These are phyloP conservation scores for Trissolcus brochymenae DNA, from an alignment of 2,888 invertebrate genomes.

Conservation along the genomic window DNA sequence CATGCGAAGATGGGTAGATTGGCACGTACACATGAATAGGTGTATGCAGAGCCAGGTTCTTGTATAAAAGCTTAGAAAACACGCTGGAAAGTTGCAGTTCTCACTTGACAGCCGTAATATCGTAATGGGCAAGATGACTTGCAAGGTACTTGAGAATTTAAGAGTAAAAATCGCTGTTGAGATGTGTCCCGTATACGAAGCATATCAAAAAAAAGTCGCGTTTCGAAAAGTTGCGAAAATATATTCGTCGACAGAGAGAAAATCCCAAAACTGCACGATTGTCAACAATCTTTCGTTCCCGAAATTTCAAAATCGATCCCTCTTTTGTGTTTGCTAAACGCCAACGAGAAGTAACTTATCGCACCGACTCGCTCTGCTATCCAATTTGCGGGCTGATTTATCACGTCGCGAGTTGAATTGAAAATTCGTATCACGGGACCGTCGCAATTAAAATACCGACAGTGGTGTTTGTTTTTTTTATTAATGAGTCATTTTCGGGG, in stretches of 20 bases:
- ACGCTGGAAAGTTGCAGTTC: constrained; percentile 72
- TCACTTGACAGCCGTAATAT: constrained; percentile 68
- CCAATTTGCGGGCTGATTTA: constrained; percentile 38
- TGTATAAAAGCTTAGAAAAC: constrained; percentile 71
- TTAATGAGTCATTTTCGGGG: background rate
- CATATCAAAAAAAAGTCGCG: too few relatives aligned
- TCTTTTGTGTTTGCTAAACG: constrained; percentile 24
- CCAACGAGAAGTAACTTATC: constrained; percentile 32
- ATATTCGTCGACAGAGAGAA: too few relatives aligned
- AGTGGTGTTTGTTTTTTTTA: constrained; percentile 18
- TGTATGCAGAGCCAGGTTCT: constrained; percentile 58
- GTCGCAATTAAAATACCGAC: constrained; percentile 38
- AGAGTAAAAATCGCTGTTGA: constrained; percentile 16
- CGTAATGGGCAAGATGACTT: constrained; percentile 67
- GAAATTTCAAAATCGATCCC: constrained; percentile 13
- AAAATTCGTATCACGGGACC: constrained; percentile 22
- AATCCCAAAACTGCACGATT: too few relatives aligned
- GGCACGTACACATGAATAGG: constrained; percentile 54
- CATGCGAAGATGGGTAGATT: constrained; percentile 58
- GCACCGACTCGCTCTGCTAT: constrained; percentile 15
- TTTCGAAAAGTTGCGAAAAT: too few relatives aligned
- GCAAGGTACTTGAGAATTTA: constrained; percentile 66
- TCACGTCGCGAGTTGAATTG: constrained; percentile 11
- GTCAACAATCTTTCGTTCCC: too few relatives aligned
- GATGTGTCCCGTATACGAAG: background rate